These are phyloP conservation scores for Cryptoblepharus egeriae DNA, from an alignment of 2,797 vertebrate species.

Conservation along the genomic window DNA sequence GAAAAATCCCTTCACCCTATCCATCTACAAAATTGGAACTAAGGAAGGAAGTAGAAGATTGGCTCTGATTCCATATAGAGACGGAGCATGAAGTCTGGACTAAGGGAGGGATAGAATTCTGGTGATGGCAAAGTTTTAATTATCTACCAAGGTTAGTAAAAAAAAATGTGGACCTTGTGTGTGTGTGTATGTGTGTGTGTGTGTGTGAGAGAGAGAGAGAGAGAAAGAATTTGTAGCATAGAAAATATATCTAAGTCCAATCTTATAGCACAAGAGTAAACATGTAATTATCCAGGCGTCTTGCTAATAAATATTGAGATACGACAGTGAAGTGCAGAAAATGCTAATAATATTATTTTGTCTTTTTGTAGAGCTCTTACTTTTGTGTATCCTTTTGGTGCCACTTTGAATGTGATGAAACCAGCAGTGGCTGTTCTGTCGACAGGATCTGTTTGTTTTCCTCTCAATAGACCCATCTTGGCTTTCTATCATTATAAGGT, in stretches of 20 bases:
- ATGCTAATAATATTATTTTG: constrained; percentile 5
- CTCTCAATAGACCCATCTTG: constrained; percentile 92
- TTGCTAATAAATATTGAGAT: not conserved
- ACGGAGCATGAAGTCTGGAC: no score
- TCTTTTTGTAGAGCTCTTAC: constrained; percentile 86
- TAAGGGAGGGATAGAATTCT: no score
- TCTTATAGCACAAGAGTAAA: not conserved
- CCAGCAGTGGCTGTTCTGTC: constrained; percentile 92
- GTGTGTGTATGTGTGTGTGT: no score
- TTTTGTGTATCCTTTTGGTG: constrained; percentile 94
- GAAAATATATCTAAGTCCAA: no score
- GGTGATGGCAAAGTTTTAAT: no score
- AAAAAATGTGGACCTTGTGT: not conserved
- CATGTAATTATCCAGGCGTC: not conserved
- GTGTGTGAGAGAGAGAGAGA: no score
- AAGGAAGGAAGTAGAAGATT: no score
- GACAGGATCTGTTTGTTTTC: constrained; percentile 94
- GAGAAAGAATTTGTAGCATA: no score
- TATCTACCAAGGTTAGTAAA: no score
- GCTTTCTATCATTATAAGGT: constrained; percentile 93
- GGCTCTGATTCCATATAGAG: no score
- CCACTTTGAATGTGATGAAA: constrained; percentile 93
- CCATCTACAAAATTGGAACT: no score
- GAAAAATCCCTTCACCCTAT: no score
- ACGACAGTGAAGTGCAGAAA: not conserved